Percentiles rank a stretch among this genome's conserved stretches.
Conservation (phyloP, 2,888 invertebrate genomes). For the Leptinotarsa haldemani region DNA sequence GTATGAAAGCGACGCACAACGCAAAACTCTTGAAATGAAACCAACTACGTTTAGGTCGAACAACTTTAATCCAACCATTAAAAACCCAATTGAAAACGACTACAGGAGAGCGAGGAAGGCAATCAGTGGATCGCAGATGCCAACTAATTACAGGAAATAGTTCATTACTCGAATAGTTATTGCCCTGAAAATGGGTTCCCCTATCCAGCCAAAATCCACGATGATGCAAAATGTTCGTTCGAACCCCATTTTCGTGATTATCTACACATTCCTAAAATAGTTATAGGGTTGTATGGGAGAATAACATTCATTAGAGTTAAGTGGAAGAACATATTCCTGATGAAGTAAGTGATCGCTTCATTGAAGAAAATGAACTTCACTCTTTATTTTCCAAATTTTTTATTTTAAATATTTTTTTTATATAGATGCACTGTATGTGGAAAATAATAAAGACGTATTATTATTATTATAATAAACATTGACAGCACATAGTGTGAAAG, state of each 20-base stretch:
- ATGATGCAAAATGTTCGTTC: background rate
- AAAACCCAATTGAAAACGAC: conserved; percentile 11
- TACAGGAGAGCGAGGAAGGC: background rate
- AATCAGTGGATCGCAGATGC: conserved; percentile 6
- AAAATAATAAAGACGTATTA: too few relatives aligned
- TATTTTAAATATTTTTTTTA: too few relatives aligned
- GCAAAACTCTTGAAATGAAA: background rate
- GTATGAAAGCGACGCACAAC: background rate
- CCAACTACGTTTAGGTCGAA: background rate
- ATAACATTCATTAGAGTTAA: too few relatives aligned
- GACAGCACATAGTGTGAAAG: background rate
- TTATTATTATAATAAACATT: too few relatives aligned
- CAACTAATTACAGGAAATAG: conserved; percentile 9
- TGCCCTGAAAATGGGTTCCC: background rate
- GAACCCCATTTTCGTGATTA: background rate
- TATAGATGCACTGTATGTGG: too few relatives aligned
- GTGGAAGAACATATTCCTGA: too few relatives aligned
- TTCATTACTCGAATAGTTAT: conserved; percentile 15
- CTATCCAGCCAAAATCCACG: background rate
- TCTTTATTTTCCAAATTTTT: too few relatives aligned
- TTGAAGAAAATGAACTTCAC: too few relatives aligned
- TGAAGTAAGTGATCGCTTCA: too few relatives aligned
- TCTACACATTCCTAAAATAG: conserved; percentile 6
- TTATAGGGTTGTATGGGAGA: background rate
- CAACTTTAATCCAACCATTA: background rate